Conservation (phyloP, 2,888 invertebrate species). For the Pterostichus madidus region DNA sequence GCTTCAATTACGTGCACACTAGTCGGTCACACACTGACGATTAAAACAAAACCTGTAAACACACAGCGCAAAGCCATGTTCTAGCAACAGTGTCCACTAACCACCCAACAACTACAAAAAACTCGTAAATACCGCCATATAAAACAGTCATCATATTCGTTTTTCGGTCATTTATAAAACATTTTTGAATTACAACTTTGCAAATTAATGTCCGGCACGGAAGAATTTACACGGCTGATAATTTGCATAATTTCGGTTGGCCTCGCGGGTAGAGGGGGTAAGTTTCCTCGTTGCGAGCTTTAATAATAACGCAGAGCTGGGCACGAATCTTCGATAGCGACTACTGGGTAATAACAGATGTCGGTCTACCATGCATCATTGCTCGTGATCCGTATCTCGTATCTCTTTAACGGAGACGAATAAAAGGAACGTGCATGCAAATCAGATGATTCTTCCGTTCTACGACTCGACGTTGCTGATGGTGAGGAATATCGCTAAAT, state of each 20-base stretch:
- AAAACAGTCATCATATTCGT: constrained; percentile 28
- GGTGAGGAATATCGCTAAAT: constrained; percentile 41
- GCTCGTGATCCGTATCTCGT: constrained; percentile 51
- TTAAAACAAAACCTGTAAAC: background rate
- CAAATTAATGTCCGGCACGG: constrained; percentile 56
- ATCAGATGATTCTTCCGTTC: constrained; percentile 43
- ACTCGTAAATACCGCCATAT: constrained; percentile 53
- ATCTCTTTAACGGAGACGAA: constrained; percentile 24
- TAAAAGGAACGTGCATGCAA: constrained; percentile 37
- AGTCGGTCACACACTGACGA: background rate
- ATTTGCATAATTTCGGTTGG: constrained; percentile 61
- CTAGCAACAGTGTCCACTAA: background rate
- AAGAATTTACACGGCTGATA: constrained; percentile 52
- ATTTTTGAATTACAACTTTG: constrained; percentile 57
- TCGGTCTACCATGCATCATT: constrained; percentile 56
- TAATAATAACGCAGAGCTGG: constrained; percentile 25
- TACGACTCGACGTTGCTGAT: background rate
- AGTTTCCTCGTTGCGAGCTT: constrained; percentile 40
- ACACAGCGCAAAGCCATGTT: background rate
- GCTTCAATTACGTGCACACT: background rate
- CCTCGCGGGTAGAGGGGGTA: constrained; percentile 29
- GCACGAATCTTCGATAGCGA: constrained; percentile 46
- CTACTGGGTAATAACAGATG: constrained; percentile 59
- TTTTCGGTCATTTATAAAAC: constrained; percentile 59
- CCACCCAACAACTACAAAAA: constrained; percentile 4